Evolutionary conservation across 2,113 vertebrate genomes (phyloP).

Genomic region (Felis catus): DNA sequence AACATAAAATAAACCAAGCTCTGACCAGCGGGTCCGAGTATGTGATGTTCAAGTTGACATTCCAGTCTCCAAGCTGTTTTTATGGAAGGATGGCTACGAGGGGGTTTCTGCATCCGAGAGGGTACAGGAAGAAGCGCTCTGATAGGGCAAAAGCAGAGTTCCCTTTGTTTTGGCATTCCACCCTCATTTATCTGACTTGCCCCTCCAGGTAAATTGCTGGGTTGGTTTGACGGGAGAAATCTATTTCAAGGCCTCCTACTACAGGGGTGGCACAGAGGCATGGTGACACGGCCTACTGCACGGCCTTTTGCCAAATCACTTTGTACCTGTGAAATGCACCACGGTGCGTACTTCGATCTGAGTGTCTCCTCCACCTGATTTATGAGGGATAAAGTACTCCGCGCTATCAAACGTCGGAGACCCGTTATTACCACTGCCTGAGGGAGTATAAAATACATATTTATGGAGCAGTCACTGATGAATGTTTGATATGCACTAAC

Average conservation of each 20-base stretch:
- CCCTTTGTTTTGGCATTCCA: background rate
- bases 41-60: background rate
- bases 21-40: background rate
- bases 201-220: background rate
- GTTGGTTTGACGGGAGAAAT: background rate
- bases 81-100: background rate
- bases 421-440: background rate
- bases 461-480: conserved; percentile 17
- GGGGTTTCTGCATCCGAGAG: background rate
- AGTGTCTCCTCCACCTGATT: background rate
- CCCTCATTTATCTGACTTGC: background rate
- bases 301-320: background rate
- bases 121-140: background rate
- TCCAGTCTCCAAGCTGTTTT: background rate
- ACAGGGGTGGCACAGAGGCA: background rate
- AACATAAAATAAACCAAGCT: conserved; percentile 41
- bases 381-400: background rate
- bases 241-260: background rate
- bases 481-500: background rate
- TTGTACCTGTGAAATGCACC: background rate
- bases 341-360: background rate
- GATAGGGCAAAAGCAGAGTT: background rate
- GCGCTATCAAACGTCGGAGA: background rate
- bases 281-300: background rate
- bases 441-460: conserved; percentile 1